Evolutionary conservation across 2,797 vertebrate genomes (phyloP).

Genomic region (Mus spretus): DNA sequence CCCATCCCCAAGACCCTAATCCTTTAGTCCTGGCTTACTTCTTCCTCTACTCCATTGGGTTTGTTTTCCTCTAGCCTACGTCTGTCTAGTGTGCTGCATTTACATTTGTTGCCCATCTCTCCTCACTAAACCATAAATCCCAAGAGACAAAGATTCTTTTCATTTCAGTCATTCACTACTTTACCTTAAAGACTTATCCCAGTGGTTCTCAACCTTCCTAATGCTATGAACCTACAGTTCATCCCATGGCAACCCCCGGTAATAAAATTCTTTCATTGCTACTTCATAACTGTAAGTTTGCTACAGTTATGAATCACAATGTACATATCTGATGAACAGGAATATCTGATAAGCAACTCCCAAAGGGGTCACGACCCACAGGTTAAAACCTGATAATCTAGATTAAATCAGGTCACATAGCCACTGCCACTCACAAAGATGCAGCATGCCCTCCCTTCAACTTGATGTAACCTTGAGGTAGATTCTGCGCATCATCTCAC

Average conservation of each 20-base stretch:
- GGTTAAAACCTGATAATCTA: not conserved
- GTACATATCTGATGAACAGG: not conserved
- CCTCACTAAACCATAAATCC: not conserved
- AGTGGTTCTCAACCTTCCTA: not conserved
- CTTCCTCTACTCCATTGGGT: not conserved
- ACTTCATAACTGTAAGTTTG: not conserved
- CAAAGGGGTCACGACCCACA: not conserved
- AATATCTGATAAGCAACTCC: not conserved
- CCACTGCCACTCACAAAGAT: not conserved
- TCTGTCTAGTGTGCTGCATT: not conserved
- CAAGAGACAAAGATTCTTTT: not conserved
- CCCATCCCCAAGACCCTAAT: not conserved
- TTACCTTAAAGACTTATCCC: not conserved
- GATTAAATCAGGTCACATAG: not conserved
- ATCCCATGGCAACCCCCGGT: no score
- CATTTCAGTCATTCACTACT: not conserved
- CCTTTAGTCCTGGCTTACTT: not conserved
- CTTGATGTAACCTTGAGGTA: not conserved
- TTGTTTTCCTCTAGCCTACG: not conserved
- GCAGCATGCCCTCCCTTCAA: not conserved
- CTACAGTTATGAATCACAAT: not conserved
- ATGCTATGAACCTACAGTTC: not conserved
- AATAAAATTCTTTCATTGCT: not conserved
- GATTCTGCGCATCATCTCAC: not conserved
- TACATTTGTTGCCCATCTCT: not conserved